Conservation (phyloP, 2,888 invertebrate genomes). For the Hetaerina titia region DNA sequence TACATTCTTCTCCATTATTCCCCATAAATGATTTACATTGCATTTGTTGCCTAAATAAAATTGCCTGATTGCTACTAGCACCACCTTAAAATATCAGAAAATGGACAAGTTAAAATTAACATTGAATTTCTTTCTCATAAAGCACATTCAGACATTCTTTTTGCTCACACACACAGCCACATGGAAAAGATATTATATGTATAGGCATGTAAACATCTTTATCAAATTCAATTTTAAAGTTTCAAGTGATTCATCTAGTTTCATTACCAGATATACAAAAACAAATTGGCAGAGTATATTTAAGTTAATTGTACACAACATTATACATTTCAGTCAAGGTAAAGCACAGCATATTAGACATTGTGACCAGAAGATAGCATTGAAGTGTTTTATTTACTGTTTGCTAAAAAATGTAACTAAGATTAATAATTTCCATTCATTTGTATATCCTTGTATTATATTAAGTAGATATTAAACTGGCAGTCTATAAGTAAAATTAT, state of each 20-base stretch:
- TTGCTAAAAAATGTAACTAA: slow-evolving; percentile 49
- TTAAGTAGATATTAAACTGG: slow-evolving; percentile 7
- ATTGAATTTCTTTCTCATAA: slow-evolving; percentile 52
- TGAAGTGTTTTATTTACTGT: slow-evolving; percentile 53
- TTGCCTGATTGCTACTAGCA: slow-evolving; percentile 64
- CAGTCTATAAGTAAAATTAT: not conserved
- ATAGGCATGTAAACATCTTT: slow-evolving; percentile 64
- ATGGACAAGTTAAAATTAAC: slow-evolving; percentile 50
- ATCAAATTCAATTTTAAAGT: slow-evolving; percentile 59
- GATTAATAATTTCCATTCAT: slow-evolving; percentile 26
- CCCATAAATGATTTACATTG: not conserved
- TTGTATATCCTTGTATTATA: slow-evolving; percentile 62
- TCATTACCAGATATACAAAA: slow-evolving; percentile 63
- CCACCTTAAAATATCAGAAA: slow-evolving; percentile 56
- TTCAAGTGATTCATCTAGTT: slow-evolving; percentile 54
- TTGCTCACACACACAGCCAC: slow-evolving; percentile 58
- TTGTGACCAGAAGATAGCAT: slow-evolving; percentile 59
- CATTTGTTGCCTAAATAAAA: slow-evolving; percentile 54
- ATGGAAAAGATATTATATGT: slow-evolving; percentile 48
- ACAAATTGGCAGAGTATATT: slow-evolving; percentile 61
- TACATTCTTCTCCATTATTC: slow-evolving; percentile 1
- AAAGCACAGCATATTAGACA: slow-evolving; percentile 60
- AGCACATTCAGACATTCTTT: slow-evolving; percentile 56
- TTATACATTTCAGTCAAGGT: slow-evolving; percentile 66
- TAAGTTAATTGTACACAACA: slow-evolving; percentile 44